Percentiles rank a stretch among this genome's conserved stretches.
Conservation (phyloP, 2,888 invertebrate genomes). For the Neuroscelio doddi region DNA sequence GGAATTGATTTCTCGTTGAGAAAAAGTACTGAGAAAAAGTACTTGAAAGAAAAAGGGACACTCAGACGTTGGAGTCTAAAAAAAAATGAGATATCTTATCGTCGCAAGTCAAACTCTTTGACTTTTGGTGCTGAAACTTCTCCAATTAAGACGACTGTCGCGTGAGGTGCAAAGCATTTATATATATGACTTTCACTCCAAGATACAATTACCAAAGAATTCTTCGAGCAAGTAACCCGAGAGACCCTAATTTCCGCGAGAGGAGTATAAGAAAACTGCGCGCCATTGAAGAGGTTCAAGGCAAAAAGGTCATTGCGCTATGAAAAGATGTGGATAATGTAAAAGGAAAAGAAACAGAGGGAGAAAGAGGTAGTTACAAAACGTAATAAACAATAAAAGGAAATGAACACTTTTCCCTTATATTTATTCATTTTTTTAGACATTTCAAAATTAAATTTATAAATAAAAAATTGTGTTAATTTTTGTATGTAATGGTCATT, state of each 20-base stretch:
- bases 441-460: too few relatives aligned
- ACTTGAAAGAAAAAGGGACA: not conserved
- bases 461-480: too few relatives aligned
- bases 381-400: conserved; percentile 16
- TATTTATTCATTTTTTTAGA: too few relatives aligned
- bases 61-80: not conserved
- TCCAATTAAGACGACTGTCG: conserved; percentile 18
- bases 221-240: conserved; percentile 11
- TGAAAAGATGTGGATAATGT: conserved; percentile 17
- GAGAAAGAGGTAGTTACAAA: conserved; percentile 9
- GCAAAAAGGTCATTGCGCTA: conserved; percentile 34
- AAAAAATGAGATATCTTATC: conserved; percentile 16
- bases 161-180: conserved; percentile 6
- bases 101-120: conserved; percentile 9
- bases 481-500: too few relatives aligned
- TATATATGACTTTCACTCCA: not conserved
- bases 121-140: conserved; percentile 18
- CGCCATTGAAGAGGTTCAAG: conserved; percentile 28
- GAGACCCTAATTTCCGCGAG: conserved; percentile 30
- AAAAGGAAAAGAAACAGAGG: too few relatives aligned
- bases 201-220: conserved; percentile 17
- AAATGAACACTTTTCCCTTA: conserved; percentile 6
- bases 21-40: not conserved
- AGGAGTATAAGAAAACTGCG: conserved; percentile 26
- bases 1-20: not conserved